A percentile compares a stretch with the other conserved stretches of the same genome.
These are phyloP conservation scores for Gymnorhina tibicen DNA, from an alignment of 2,113 vertebrate species.

Conservation along the genomic window DNA sequence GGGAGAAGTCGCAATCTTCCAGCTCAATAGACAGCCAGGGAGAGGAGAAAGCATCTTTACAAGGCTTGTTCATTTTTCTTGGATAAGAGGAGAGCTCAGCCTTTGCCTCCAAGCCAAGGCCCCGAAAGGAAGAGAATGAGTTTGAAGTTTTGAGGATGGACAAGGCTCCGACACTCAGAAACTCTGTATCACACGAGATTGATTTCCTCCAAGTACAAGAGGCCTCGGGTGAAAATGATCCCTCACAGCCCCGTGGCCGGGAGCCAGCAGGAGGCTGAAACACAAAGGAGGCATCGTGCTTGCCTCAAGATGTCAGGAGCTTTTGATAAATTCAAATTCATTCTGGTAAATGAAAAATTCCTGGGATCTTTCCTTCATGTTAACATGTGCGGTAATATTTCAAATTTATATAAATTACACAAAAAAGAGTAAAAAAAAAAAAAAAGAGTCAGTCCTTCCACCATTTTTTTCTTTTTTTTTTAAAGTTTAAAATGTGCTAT, in stretches of 20 bases:
- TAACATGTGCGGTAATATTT: background rate
- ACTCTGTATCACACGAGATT: slow-evolving; percentile 29
- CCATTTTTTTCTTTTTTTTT: background rate
- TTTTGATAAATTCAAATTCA: slow-evolving; percentile 44
- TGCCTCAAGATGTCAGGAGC: slow-evolving; percentile 36
- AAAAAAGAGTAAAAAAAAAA: background rate
- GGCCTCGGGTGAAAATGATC: slow-evolving; percentile 51
- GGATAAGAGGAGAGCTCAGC: slow-evolving; percentile 19
- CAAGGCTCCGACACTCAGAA: background rate
- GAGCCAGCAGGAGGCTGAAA: slow-evolving; percentile 11
- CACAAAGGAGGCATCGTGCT: slow-evolving; percentile 35
- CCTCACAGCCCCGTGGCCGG: slow-evolving; percentile 21
- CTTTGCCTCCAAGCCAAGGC: slow-evolving; percentile 45
- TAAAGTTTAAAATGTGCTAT: background rate
- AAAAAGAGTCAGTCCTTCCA: background rate
- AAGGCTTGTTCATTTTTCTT: slow-evolving; percentile 43
- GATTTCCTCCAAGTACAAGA: slow-evolving; percentile 44
- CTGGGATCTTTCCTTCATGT: background rate
- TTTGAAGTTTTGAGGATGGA: slow-evolving; percentile 51
- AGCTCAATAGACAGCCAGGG: slow-evolving; percentile 19
- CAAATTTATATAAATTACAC: background rate
- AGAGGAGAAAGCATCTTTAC: slow-evolving; percentile 55
- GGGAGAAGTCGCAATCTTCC: slow-evolving; percentile 44
- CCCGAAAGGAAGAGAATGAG: slow-evolving; percentile 21
- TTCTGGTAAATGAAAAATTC: slow-evolving; percentile 35